Evolutionary conservation across 2,888 invertebrate genomes (phyloP).

Genomic region (Pyrrhia umbra): DNA sequence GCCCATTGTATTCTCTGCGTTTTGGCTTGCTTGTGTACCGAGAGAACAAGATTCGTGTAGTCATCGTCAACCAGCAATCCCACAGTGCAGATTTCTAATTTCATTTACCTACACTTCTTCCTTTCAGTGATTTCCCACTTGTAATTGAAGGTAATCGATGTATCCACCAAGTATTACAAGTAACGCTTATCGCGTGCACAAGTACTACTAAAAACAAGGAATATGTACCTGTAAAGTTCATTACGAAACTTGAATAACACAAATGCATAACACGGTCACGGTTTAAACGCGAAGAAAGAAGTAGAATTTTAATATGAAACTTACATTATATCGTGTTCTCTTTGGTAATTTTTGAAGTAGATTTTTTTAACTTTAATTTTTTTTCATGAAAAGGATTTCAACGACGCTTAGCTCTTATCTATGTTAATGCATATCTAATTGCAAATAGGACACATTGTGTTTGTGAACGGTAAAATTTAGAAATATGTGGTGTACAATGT

Average conservation of each 20-base stretch:
- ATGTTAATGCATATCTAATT: constrained; percentile 26
- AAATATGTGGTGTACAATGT: background rate
- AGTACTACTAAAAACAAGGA: constrained; percentile 64
- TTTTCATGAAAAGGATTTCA: no score
- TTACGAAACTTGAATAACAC: constrained; percentile 77
- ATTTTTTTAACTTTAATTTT: no score
- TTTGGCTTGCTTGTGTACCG: constrained; percentile 44
- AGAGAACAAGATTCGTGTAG: constrained; percentile 33
- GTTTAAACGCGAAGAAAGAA: constrained; percentile 64
- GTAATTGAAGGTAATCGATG: constrained; percentile 39
- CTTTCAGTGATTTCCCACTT: constrained; percentile 46
- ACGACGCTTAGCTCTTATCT: no score
- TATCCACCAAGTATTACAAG: constrained; percentile 51
- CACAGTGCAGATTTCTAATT: constrained; percentile 43
- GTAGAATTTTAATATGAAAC: constrained; percentile 59
- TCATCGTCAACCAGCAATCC: constrained; percentile 32
- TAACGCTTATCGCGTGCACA: constrained; percentile 59
- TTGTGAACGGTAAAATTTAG: constrained; percentile 3
- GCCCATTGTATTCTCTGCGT: constrained; percentile 75
- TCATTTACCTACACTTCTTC: constrained; percentile 34
- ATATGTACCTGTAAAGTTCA: constrained; percentile 62
- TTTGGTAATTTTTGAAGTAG: constrained; percentile 52
- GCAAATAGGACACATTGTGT: constrained; percentile 19
- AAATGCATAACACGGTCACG: constrained; percentile 75
- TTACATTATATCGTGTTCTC: constrained; percentile 32